Evolutionary conservation across 2,113 vertebrate genomes (phyloP).

Genomic region (Heptranchias perlo): DNA sequence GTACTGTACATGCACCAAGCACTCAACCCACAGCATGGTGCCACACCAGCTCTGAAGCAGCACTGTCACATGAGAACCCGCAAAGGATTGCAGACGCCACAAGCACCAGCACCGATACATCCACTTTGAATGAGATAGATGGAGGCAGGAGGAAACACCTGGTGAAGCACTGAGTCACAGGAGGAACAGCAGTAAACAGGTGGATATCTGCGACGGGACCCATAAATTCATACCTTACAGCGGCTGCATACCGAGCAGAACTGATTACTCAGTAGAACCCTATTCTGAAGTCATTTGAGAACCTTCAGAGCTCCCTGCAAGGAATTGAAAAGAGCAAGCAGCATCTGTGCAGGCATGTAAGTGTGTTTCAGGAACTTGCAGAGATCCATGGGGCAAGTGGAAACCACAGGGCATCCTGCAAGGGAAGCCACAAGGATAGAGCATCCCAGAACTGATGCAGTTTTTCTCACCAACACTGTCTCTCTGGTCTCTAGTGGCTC

Average conservation of each 20-base stretch:
- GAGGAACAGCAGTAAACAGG: neutral
- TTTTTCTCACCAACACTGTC: neutral
- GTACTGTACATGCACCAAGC: too few relatives aligned
- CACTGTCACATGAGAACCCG: too few relatives aligned
- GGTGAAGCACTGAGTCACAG: neutral
- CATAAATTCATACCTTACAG: neutral
- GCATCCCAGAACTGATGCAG: neutral
- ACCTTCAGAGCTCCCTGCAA: neutral
- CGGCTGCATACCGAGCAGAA: neutral
- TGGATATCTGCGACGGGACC: neutral
- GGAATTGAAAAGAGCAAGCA: neutral
- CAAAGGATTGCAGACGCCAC: too few relatives aligned
- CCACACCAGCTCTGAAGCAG: too few relatives aligned
- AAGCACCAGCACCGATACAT: neutral
- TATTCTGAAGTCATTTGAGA: neutral
- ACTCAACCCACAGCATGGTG: too few relatives aligned
- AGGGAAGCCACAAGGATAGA: neutral
- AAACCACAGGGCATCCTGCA: neutral
- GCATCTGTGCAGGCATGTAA: neutral
- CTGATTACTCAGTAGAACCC: neutral
- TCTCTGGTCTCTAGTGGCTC: neutral
- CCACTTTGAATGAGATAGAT: neutral
- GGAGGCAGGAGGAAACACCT: neutral
- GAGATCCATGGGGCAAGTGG: neutral
- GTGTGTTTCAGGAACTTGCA: neutral